phyloP scores from a whole-genome alignment of 2,888 invertebrate species.

The Dysmachus trigonus region DNA sequence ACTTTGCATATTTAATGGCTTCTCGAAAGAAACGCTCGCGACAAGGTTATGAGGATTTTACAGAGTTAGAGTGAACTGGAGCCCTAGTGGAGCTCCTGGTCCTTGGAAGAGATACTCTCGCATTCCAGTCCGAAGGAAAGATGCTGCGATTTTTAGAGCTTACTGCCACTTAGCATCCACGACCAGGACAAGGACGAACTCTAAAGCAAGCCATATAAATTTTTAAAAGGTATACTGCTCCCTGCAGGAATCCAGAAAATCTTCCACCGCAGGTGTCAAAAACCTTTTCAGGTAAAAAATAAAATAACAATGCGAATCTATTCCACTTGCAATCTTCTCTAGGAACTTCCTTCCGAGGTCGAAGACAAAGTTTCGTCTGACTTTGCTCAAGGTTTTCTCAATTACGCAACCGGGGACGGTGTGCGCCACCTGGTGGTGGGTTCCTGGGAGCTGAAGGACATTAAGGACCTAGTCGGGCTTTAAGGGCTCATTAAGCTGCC shows the following conservation, averaged over 20 bases:
- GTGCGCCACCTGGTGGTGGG: neutral
- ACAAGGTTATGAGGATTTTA: neutral
- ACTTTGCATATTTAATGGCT: neutral
- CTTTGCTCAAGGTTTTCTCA: neutral
- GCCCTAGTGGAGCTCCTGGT: neutral
- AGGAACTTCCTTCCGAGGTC: neutral
- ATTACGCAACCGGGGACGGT: neutral
- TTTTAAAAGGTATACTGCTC: neutral
- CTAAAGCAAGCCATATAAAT: neutral
- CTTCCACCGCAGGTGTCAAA: neutral
- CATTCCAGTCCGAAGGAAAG: neutral
- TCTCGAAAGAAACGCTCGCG: neutral
- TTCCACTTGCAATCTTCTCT: neutral
- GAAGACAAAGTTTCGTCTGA: neutral
- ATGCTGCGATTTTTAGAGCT: neutral
- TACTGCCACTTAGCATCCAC: neutral
- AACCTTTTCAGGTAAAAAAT: neutral
- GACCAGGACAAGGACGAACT: neutral
- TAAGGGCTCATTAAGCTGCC: neutral
- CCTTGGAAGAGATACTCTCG: neutral
- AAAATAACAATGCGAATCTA: neutral
- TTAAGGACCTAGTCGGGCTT: neutral
- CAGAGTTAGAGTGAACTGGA: neutral
- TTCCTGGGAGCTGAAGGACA: neutral
- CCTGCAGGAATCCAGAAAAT: neutral